These are phyloP conservation scores for Macrosteles quadrilineatus DNA, from an alignment of 1,140 invertebrate species.

Conservation along the genomic window DNA sequence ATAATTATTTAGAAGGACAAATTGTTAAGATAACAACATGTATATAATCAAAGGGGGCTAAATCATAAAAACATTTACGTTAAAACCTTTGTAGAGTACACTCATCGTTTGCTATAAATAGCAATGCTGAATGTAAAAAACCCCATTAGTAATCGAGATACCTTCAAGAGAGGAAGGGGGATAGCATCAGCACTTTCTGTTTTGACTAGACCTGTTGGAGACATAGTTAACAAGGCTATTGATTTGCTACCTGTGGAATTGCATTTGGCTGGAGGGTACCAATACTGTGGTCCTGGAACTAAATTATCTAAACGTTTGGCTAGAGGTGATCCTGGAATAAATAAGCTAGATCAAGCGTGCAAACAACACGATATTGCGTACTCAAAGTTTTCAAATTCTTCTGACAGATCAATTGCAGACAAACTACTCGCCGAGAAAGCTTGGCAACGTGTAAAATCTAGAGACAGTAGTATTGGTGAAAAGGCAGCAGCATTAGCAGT, in stretches of 20 bases:
- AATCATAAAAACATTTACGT: neutral
- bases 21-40: neutral
- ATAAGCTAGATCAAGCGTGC: constrained; percentile 51
- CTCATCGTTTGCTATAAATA: no score
- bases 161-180: neutral
- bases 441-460: constrained; percentile 47
- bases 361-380: constrained; percentile 54
- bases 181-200: neutral
- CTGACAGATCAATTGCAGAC: constrained; percentile 49
- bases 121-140: neutral
- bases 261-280: constrained; percentile 51
- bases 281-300: constrained; percentile 54
- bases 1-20: no score
- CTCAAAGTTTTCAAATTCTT: constrained; percentile 45
- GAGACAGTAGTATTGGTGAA: constrained; percentile 47
- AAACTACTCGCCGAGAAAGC: constrained; percentile 47
- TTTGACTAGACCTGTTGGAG: neutral
- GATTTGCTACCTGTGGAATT: constrained; percentile 52
- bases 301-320: constrained; percentile 50
- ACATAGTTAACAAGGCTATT: constrained; percentile 47
- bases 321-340: constrained; percentile 50
- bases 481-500: constrained; percentile 45
- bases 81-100: neutral
- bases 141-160: neutral
- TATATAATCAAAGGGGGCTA: neutral